These are phyloP conservation scores for Amphiprion percula DNA, from an alignment of 2,113 vertebrate species.

Conservation along the genomic window DNA sequence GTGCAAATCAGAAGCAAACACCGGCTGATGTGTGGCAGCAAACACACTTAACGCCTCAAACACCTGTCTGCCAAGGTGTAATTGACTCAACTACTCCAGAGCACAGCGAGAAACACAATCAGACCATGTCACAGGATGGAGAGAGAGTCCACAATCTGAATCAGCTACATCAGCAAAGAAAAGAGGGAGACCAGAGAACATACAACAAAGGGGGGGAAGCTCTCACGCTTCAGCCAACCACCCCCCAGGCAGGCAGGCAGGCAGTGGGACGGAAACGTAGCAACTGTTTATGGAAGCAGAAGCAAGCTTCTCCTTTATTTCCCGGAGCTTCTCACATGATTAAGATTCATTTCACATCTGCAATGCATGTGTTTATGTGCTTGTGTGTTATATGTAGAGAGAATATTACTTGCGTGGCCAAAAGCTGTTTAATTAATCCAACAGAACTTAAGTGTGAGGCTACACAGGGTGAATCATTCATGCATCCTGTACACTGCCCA, in stretches of 20 bases:
- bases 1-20: conserved; percentile 57
- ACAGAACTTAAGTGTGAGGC: conserved; percentile 45
- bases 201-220: conserved; percentile 42
- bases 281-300: conserved; percentile 75
- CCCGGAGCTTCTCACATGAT: conserved; percentile 59
- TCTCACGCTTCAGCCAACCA: conserved; percentile 62
- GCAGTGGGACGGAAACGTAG: conserved; percentile 64
- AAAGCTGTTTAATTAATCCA: conserved; percentile 62
- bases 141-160: conserved; percentile 45
- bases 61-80: conserved; percentile 54
- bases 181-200: conserved; percentile 46
- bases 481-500: conserved; percentile 19
- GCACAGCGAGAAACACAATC: conserved; percentile 42
- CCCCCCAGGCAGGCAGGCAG: conserved; percentile 61
- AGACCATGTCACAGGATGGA: conserved; percentile 60
- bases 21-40: conserved; percentile 34
- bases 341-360: conserved; percentile 61
- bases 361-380: conserved; percentile 39
- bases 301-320: conserved; percentile 54
- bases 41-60: conserved; percentile 59
- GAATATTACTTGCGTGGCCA: conserved; percentile 19
- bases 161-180: conserved; percentile 70
- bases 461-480: conserved; percentile 37
- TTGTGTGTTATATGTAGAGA: conserved; percentile 15
- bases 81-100: conserved; percentile 52